phyloP scores from a whole-genome alignment of 2,888 invertebrate genomes.

The Tetranychus truncatus region DNA sequence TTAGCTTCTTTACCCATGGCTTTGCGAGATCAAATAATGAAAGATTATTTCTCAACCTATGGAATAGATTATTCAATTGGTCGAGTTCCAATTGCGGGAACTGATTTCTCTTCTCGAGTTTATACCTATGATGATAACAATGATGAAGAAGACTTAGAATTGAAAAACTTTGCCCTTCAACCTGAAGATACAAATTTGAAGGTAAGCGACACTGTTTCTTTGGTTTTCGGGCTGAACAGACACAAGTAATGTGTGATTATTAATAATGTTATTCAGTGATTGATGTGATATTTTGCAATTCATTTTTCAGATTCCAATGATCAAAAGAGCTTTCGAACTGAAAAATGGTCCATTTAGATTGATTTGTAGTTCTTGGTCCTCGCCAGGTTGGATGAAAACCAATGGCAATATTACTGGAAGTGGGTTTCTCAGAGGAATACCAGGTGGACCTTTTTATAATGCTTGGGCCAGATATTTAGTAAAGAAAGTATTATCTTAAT shows the following conservation, averaged over 20 bases:
- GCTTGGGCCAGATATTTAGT: slow-evolving; percentile 62
- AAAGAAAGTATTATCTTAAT: slow-evolving; percentile 35
- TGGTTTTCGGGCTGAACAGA: too few relatives aligned
- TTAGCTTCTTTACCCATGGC: slow-evolving; percentile 45
- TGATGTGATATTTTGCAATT: background rate
- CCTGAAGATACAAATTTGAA: slow-evolving; percentile 20
- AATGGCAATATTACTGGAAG: slow-evolving; percentile 36
- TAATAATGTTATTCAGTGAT: too few relatives aligned
- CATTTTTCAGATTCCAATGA: slow-evolving; percentile 33
- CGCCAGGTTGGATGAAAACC: slow-evolving; percentile 43
- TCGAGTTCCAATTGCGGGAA: slow-evolving; percentile 47
- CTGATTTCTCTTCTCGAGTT: slow-evolving; percentile 60
- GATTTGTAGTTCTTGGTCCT: slow-evolving; percentile 40
- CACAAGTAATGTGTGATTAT: too few relatives aligned
- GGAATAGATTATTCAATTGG: slow-evolving; percentile 53
- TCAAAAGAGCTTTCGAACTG: slow-evolving; percentile 29
- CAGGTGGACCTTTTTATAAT: slow-evolving; percentile 43
- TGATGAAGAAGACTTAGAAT: slow-evolving; percentile 34
- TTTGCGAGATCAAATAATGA: slow-evolving; percentile 38
- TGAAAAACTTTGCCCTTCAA: slow-evolving; percentile 17
- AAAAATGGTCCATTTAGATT: slow-evolving; percentile 31
- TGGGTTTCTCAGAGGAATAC: slow-evolving; percentile 33
- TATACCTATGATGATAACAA: slow-evolving; percentile 63
- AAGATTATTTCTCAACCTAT: slow-evolving; percentile 34
- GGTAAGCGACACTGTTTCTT: background rate